These are phyloP conservation scores for Macrophya alboannulata DNA, from an alignment of 2,888 invertebrate genomes.

Conservation along the genomic window DNA sequence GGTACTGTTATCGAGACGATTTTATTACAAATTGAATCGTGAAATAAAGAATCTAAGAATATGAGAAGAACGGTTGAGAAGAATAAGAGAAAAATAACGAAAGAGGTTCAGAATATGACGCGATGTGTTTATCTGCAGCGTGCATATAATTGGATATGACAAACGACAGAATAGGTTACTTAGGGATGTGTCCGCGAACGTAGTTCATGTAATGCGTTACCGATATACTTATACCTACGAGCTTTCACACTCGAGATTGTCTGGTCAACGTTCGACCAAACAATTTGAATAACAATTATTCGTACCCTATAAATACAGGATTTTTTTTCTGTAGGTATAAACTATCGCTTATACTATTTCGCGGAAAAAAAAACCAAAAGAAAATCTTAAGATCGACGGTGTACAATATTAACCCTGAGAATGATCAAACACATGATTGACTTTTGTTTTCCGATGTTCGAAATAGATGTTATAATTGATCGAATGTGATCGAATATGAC, in stretches of 20 bases:
- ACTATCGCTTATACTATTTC: neutral
- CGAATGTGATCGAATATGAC: too few species aligned
- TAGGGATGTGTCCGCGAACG: neutral
- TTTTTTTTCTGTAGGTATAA: neutral
- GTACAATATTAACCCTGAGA: too few species aligned
- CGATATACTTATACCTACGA: neutral
- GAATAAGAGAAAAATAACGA: neutral
- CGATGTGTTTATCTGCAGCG: neutral
- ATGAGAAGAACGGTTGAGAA: too few species aligned
- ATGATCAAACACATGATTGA: too few species aligned
- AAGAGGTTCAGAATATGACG: neutral
- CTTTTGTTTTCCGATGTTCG: too few species aligned
- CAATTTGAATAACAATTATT: conserved; percentile 31
- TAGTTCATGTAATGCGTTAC: neutral
- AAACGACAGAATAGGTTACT: conserved; percentile 47
- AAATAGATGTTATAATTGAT: too few species aligned
- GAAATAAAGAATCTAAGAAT: too few species aligned
- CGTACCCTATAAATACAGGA: neutral
- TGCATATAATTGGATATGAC: conserved; percentile 14
- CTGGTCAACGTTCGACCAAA: conserved; percentile 10
- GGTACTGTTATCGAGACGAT: too few species aligned
- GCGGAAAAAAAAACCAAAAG: too few species aligned
- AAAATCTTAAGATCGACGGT: too few species aligned
- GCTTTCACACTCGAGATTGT: neutral
- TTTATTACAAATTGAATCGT: too few species aligned